A percentile compares a stretch with the other conserved stretches of the same genome.
Conservation (phyloP, 2,113 vertebrate species). For the Tapirus terrestris region DNA sequence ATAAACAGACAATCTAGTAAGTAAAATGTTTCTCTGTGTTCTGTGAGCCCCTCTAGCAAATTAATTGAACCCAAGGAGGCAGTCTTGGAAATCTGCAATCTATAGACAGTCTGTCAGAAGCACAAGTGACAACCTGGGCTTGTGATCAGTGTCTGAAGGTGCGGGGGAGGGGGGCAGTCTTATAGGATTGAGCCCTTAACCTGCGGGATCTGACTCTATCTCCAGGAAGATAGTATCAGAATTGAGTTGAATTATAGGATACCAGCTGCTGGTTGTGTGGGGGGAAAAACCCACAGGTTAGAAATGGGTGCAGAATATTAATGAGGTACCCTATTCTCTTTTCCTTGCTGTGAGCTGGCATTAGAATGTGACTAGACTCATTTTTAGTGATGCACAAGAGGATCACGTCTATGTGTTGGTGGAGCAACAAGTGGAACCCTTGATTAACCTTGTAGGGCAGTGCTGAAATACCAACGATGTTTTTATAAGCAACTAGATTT, state of each 20-base stretch:
- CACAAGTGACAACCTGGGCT: not conserved
- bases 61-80: not conserved
- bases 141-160: not conserved
- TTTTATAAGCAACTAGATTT: not conserved
- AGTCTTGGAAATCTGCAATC: not conserved
- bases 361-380: not conserved
- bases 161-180: accelerated
- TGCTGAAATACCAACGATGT: not conserved
- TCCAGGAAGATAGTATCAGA: not conserved
- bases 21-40: not conserved
- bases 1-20: not conserved
- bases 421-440: not conserved
- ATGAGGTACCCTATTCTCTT: not conserved
- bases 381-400: not conserved
- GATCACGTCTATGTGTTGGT: too few relatives aligned
- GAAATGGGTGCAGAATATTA: not conserved
- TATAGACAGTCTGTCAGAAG: not conserved
- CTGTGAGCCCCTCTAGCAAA: not conserved
- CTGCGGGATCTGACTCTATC: not conserved
- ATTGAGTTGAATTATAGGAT: not conserved
- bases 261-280: not conserved
- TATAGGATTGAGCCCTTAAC: not conserved
- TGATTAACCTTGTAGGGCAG: not conserved
- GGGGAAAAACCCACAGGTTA: too few relatives aligned
- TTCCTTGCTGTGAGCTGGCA: not conserved